These are phyloP conservation scores for Dyspetes luteomarginatus DNA, from an alignment of 2,888 invertebrate genomes.

Conservation along the genomic window DNA sequence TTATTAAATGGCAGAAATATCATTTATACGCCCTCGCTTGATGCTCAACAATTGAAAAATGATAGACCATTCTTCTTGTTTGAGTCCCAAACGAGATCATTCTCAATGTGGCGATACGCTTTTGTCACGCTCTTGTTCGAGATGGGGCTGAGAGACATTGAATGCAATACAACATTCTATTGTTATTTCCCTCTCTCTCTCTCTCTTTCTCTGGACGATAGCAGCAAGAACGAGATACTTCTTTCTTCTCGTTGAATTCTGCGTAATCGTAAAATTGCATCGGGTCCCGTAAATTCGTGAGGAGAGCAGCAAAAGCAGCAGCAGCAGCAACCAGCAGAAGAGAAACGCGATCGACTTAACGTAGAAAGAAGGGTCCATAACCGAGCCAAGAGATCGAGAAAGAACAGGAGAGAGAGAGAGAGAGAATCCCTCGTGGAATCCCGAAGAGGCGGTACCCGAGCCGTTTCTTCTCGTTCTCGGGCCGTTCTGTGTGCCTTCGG, in stretches of 20 bases:
- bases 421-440: slow-evolving; percentile 59
- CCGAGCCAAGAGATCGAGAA: background rate
- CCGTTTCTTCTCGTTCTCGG: slow-evolving; percentile 61
- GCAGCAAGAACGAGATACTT: slow-evolving; percentile 27
- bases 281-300: slow-evolving; percentile 65
- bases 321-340: slow-evolving; percentile 23
- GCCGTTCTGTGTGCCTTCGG: slow-evolving; percentile 45
- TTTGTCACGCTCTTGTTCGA: slow-evolving; percentile 47
- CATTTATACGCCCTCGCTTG: background rate
- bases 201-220: slow-evolving; percentile 18
- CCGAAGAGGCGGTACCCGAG: slow-evolving; percentile 66
- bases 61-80: background rate
- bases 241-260: slow-evolving; percentile 62
- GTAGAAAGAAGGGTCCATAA: slow-evolving; percentile 55
- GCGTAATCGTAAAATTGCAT: slow-evolving; percentile 67
- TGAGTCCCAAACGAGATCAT: slow-evolving; percentile 27
- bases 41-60: slow-evolving; percentile 22
- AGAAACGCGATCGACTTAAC: slow-evolving; percentile 61
- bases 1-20: too few species aligned
- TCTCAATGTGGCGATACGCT: slow-evolving; percentile 32
- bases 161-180: slow-evolving; percentile 57
- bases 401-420: background rate
- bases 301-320: slow-evolving; percentile 46
- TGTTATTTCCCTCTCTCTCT: slow-evolving; percentile 36
- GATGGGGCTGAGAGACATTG: slow-evolving; percentile 1